Percentiles rank a stretch among this genome's conserved stretches.
These are phyloP conservation scores for Linyphia triangularis DNA, from an alignment of 2,888 invertebrate genomes.

Conservation along the genomic window DNA sequence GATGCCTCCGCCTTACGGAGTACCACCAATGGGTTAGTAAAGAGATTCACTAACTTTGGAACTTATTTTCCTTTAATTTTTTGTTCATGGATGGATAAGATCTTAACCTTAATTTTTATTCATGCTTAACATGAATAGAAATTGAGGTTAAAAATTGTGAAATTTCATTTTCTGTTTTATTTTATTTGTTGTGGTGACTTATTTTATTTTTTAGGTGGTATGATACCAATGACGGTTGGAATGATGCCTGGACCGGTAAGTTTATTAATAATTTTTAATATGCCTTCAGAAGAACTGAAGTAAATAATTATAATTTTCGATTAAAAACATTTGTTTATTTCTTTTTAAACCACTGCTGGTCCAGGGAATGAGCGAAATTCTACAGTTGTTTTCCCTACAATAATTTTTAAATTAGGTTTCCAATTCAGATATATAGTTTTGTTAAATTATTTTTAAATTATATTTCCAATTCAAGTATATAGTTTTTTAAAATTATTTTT, in stretches of 20 bases:
- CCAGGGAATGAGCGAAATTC: too few relatives aligned
- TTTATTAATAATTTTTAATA: constrained; percentile 44
- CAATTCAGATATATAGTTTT: too few relatives aligned
- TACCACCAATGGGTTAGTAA: constrained; percentile 71
- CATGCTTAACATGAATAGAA: neutral
- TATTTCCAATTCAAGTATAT: too few relatives aligned
- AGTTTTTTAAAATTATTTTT: too few relatives aligned
- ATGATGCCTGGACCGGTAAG: constrained; percentile 79
- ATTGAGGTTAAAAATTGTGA: neutral
- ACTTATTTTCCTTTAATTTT: neutral
- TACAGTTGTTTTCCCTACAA: too few relatives aligned
- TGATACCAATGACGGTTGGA: constrained; percentile 79
- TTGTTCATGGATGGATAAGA: neutral
- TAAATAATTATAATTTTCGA: neutral
- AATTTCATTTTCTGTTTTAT: neutral
- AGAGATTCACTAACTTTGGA: neutral
- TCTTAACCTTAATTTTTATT: neutral
- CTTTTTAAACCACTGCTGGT: too few relatives aligned
- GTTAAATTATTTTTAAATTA: too few relatives aligned
- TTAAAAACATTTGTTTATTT: too few relatives aligned
- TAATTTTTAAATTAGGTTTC: too few relatives aligned
- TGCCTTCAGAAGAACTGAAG: neutral
- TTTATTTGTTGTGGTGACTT: neutral
- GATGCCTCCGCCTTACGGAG: constrained; percentile 81
- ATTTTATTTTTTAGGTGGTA: constrained; percentile 78